Conservation (phyloP, 2,797 vertebrate genomes). For the Florisuga fusca region DNA sequence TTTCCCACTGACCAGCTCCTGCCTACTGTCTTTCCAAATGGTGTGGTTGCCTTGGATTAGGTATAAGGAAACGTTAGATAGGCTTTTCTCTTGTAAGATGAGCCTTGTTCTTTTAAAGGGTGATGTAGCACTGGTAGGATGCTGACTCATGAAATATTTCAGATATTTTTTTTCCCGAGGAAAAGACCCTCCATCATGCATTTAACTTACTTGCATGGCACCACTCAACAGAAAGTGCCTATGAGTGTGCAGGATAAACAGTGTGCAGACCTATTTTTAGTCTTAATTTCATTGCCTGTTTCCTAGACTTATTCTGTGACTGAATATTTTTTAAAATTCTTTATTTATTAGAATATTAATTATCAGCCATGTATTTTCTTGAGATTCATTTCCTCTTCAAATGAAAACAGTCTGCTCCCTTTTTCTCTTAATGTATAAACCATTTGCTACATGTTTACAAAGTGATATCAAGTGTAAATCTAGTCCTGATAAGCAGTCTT, state of each 20-base stretch:
- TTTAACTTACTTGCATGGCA: neutral
- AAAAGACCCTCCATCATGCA: neutral
- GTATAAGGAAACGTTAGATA: neutral
- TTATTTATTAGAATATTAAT: slow-evolving; percentile 54
- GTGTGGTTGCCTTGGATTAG: neutral
- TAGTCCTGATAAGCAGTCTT: slow-evolving; percentile 63
- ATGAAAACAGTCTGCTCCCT: slow-evolving; percentile 28
- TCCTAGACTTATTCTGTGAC: slow-evolving; percentile 2
- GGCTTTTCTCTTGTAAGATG: neutral
- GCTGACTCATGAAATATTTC: neutral
- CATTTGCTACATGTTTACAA: slow-evolving; percentile 56
- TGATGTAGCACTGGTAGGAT: neutral
- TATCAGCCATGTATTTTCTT: slow-evolving; percentile 6
- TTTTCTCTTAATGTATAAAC: slow-evolving; percentile 54
- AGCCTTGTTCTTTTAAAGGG: neutral
- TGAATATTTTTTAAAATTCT: slow-evolving; percentile 22
- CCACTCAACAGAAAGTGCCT: neutral
- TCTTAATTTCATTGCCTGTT: slow-evolving; percentile 16
- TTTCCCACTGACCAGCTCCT: neutral
- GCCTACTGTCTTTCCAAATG: neutral
- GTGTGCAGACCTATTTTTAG: neutral
- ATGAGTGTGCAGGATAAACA: neutral
- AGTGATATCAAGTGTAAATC: slow-evolving; percentile 69
- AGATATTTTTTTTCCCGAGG: neutral
- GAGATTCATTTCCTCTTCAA: slow-evolving; percentile 19